A percentile compares a stretch with the other conserved stretches of the same genome.
Conservation (phyloP, 2,888 invertebrate species). For the Cordylochernes scorpioides region DNA sequence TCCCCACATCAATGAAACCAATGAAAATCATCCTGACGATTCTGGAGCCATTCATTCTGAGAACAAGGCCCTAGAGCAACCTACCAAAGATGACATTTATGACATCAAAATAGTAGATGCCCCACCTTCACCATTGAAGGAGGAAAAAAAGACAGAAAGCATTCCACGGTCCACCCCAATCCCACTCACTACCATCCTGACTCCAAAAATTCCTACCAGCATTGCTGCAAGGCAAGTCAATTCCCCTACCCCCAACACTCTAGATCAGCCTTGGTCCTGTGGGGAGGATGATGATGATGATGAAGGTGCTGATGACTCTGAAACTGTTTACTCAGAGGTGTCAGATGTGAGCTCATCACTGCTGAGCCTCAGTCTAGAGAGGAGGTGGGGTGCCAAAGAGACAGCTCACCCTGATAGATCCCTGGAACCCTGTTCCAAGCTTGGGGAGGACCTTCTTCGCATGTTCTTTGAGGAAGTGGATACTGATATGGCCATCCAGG, state of each 20-base stretch:
- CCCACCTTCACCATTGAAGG: neutral
- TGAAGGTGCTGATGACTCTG: slow-evolving; percentile 12
- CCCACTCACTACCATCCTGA: neutral
- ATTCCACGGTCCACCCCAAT: neutral
- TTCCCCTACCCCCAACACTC: slow-evolving; percentile 3
- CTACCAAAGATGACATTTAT: no score
- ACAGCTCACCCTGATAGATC: slow-evolving; percentile 7
- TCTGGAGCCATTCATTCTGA: no score
- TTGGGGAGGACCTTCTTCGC: slow-evolving; percentile 58
- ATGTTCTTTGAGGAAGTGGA: slow-evolving; percentile 78
- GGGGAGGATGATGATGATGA: slow-evolving; percentile 10
- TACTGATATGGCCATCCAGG: slow-evolving; percentile 59
- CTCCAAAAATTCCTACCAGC: neutral
- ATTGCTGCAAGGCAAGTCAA: no score
- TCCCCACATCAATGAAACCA: neutral
- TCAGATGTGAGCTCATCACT: slow-evolving; percentile 10
- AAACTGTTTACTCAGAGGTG: slow-evolving; percentile 12
- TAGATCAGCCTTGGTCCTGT: slow-evolving; percentile 4
- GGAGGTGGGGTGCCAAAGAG: slow-evolving; percentile 5
- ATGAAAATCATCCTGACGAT: neutral
- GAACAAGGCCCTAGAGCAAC: neutral
- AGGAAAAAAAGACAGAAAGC: neutral
- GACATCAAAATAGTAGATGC: neutral
- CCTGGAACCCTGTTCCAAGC: slow-evolving; percentile 27
- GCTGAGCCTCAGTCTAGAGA: slow-evolving; percentile 4